Conservation (phyloP, 2,797 vertebrate genomes). For the Thripadectes ignobilis region DNA sequence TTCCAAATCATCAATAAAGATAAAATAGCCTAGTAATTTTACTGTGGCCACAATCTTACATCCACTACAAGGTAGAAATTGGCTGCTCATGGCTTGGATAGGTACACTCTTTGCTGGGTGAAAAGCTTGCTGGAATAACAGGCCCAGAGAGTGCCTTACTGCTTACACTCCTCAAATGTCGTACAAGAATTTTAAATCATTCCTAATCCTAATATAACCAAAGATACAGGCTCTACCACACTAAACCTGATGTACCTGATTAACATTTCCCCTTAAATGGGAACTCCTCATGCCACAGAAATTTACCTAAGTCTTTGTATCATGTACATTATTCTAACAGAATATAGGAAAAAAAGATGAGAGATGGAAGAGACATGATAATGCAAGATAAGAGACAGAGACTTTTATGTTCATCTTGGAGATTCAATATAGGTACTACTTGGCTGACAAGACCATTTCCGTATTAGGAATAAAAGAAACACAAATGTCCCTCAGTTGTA, state of each 20-base stretch:
- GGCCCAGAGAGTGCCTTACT: not conserved
- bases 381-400: not conserved
- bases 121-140: not conserved
- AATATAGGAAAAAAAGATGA: not conserved
- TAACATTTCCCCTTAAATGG: not conserved
- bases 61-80: not conserved
- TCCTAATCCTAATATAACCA: not conserved
- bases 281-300: not conserved
- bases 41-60: not conserved
- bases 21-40: not conserved
- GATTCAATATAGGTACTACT: not conserved
- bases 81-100: not conserved
- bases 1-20: not conserved
- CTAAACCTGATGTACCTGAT: not conserved
- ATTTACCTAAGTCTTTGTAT: not conserved
- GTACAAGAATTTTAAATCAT: not conserved
- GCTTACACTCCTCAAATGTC: not conserved
- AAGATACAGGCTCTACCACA: not conserved
- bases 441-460: not conserved
- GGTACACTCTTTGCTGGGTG: not conserved
- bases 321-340: not conserved
- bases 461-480: not conserved
- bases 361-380: not conserved
- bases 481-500: not conserved
- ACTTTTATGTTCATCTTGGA: not conserved